A percentile compares a stretch with the other conserved stretches of the same genome.
phyloP scores from a whole-genome alignment of 2,113 vertebrate genomes.

The Pipra filicauda region DNA sequence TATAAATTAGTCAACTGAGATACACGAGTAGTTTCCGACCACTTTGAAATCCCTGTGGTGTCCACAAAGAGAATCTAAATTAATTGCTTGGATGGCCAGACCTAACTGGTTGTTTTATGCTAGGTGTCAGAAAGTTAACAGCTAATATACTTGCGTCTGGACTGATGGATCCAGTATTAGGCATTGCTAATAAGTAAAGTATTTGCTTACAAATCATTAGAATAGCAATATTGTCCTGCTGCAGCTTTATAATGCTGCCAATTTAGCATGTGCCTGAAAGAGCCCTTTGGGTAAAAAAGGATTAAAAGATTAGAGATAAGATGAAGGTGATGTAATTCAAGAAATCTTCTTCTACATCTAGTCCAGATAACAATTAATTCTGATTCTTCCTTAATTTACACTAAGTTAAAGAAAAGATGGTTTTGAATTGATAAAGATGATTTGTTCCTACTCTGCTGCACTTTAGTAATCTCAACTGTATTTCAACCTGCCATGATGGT shows the following conservation, averaged over 20 bases:
- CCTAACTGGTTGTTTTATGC: slow-evolving; percentile 51
- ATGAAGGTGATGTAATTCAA: slow-evolving; percentile 17
- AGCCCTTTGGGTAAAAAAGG: neutral
- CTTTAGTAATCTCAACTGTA: slow-evolving; percentile 14
- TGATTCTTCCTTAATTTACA: slow-evolving; percentile 45
- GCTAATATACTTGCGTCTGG: slow-evolving; percentile 28
- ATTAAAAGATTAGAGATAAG: slow-evolving; percentile 14
- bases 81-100: slow-evolving; percentile 38
- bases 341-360: slow-evolving; percentile 13
- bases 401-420: slow-evolving; percentile 27
- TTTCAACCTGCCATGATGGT: neutral
- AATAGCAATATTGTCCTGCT: neutral
- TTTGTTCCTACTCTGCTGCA: neutral
- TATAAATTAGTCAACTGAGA: slow-evolving; percentile 40
- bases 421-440: slow-evolving; percentile 42
- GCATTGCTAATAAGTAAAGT: slow-evolving; percentile 35
- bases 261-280: slow-evolving; percentile 13
- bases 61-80: slow-evolving; percentile 30
- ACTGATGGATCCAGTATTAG: slow-evolving; percentile 22
- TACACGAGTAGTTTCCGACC: slow-evolving; percentile 7
- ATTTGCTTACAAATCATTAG: slow-evolving; percentile 51
- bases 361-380: slow-evolving; percentile 25
- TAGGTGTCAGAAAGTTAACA: slow-evolving; percentile 39
- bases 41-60: slow-evolving; percentile 20
- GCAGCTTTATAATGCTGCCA: neutral